phyloP scores from a whole-genome alignment of 2,888 invertebrate genomes.

The Philereme transversata region DNA sequence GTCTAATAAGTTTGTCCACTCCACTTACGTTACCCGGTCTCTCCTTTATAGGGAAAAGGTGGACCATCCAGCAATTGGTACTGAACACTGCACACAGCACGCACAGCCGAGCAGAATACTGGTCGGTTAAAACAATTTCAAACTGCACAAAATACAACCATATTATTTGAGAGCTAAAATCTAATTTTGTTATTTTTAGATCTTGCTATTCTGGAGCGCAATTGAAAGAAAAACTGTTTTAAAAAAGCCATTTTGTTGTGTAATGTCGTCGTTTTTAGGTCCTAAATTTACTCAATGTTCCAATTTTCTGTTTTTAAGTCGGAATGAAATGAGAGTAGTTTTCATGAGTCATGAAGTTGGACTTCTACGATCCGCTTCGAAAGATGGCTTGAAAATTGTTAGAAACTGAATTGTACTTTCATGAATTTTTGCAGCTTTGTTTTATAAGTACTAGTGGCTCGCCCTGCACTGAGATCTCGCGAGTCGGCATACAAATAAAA shows the following conservation, averaged over 20 bases:
- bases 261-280: slow-evolving; percentile 8
- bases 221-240: slow-evolving; percentile 8
- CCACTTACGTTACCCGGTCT: slow-evolving; percentile 8
- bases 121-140: slow-evolving; percentile 20
- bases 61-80: slow-evolving; percentile 23
- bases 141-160: slow-evolving; percentile 18
- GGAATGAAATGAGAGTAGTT: slow-evolving; percentile 11
- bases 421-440: not conserved
- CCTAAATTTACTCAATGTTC: slow-evolving; percentile 5
- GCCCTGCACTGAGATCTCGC: too few relatives aligned
- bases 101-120: slow-evolving; percentile 25
- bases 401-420: not conserved
- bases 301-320: slow-evolving; percentile 15
- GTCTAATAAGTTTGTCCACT: slow-evolving; percentile 13
- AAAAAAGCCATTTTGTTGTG: slow-evolving; percentile 8
- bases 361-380: slow-evolving; percentile 2
- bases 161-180: slow-evolving; percentile 14
- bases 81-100: slow-evolving; percentile 16
- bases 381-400: not conserved
- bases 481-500: too few relatives aligned
- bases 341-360: slow-evolving; percentile 2
- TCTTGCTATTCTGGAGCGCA: slow-evolving; percentile 2
- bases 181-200: slow-evolving; percentile 10
- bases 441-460: too few relatives aligned
- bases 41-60: slow-evolving; percentile 13